Conservation (phyloP, 2,113 vertebrate species). For the Cheirogaleus medius region DNA sequence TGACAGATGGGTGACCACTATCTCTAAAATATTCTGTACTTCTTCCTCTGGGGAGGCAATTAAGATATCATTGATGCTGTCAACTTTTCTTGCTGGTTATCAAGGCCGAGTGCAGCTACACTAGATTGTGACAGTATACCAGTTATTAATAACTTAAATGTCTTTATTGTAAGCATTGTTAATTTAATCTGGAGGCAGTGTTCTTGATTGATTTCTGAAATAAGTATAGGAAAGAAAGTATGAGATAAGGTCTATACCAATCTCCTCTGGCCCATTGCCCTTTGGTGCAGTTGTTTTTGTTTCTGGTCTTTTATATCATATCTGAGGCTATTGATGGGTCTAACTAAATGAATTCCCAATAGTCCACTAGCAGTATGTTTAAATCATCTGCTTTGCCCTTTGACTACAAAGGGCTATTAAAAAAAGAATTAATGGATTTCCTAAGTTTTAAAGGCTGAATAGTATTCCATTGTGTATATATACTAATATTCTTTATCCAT, state of each 20-base stretch:
- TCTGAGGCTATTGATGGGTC: no score
- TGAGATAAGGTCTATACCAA: no score
- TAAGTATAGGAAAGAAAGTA: not conserved
- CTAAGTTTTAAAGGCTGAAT: not conserved
- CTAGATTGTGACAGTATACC: not conserved
- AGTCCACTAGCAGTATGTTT: not conserved
- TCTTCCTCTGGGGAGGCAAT: not conserved
- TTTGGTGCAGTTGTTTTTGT: not conserved
- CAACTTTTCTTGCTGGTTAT: not conserved
- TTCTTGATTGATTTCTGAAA: not conserved
- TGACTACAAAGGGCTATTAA: not conserved
- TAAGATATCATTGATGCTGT: no score
- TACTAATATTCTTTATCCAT: not conserved
- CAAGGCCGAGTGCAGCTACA: not conserved
- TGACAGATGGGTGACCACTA: not conserved
- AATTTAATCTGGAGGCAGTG: not conserved
- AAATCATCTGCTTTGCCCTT: slow-evolving; percentile 26
- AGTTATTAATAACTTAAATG: no score
- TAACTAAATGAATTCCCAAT: not conserved
- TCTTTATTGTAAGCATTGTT: not conserved
- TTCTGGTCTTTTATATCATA: not conserved
- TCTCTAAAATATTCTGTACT: not conserved
- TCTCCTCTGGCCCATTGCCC: not conserved
- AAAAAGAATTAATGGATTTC: slow-evolving; percentile 4
- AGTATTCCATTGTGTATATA: not conserved